Evolutionary conservation across 2,797 vertebrate species (phyloP).

Genomic region (Cyclopterus lumpus): DNA sequence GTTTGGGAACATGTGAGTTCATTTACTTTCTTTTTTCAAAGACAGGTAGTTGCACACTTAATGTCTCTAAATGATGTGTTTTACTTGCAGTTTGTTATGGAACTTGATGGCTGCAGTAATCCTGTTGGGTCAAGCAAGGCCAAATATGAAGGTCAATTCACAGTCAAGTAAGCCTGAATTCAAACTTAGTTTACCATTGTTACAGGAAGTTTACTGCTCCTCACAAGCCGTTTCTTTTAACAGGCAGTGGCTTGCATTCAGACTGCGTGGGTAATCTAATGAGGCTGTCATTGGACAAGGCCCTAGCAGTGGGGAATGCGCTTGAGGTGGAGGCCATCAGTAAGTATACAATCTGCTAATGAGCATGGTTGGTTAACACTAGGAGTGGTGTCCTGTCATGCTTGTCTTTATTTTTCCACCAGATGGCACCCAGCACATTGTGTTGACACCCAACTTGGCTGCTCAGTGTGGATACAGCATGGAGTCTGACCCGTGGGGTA

Average conservation of each 20-base stretch:
- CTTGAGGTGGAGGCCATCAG: constrained; percentile 82
- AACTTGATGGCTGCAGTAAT: constrained; percentile 31
- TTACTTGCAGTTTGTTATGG: constrained; percentile 51
- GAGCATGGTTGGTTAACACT: neutral
- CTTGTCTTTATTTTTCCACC: neutral
- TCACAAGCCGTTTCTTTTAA: neutral
- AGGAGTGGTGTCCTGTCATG: neutral
- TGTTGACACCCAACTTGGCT: constrained; percentile 78
- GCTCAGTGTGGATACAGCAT: constrained; percentile 84
- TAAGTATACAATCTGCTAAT: constrained; percentile 58
- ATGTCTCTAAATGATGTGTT: neutral
- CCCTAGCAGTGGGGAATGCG: constrained; percentile 74
- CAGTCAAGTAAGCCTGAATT: constrained; percentile 70
- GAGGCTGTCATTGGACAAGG: constrained; percentile 43
- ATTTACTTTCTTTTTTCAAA: neutral
- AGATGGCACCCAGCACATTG: constrained; percentile 75
- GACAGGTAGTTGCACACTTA: rapidly evolving
- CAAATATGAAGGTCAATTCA: constrained; percentile 43
- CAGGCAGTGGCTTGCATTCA: constrained; percentile 64
- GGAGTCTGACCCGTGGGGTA: too few species aligned
- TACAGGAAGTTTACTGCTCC: rapidly evolving
- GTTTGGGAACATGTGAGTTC: constrained; percentile 64
- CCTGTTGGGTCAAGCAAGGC: constrained; percentile 59
- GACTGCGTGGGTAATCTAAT: constrained; percentile 81
- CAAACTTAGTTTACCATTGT: too few species aligned